These are phyloP conservation scores for Apostichopus californicus DNA, from an alignment of 35 echinoderm and acorn worm species.

Conservation along the genomic window DNA sequence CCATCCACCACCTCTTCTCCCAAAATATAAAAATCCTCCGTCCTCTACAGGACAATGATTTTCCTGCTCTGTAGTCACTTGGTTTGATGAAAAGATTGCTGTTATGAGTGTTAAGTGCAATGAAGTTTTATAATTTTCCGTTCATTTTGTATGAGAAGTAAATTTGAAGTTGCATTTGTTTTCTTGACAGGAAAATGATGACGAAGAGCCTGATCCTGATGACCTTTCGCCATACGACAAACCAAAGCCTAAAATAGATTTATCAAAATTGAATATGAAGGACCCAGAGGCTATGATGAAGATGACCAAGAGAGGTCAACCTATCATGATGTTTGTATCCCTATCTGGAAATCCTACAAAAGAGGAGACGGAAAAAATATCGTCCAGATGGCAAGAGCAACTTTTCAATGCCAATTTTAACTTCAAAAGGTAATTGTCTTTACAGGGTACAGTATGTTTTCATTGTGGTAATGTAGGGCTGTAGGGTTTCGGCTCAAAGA, in stretches of 20 bases:
- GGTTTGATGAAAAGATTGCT: too few relatives aligned
- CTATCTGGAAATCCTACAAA: conserved; percentile 80
- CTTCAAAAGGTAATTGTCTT: conserved; percentile 75
- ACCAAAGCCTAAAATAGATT: conserved; percentile 74
- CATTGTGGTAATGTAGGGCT: too few relatives aligned
- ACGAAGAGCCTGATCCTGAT: conserved; percentile 90
- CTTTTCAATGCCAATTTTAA: conserved; percentile 90
- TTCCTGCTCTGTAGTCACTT: too few relatives aligned
- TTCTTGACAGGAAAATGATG: conserved; percentile 70
- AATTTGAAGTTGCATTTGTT: neutral
- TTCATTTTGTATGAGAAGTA: too few relatives aligned
- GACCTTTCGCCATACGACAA: conserved; percentile 77
- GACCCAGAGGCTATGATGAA: conserved; percentile 81
- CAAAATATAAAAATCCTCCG: too few relatives aligned
- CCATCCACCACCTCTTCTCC: too few relatives aligned
- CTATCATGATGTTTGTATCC: conserved; percentile 91
- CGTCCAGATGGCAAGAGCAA: conserved; percentile 77
- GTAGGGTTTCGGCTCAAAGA: too few relatives aligned
- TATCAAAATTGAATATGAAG: conserved; percentile 71
- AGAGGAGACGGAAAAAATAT: conserved; percentile 85
- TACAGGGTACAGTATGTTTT: neutral
- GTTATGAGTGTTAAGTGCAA: too few relatives aligned
- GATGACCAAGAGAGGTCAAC: conserved; percentile 90
- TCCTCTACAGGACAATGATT: too few relatives aligned
- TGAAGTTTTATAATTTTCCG: too few relatives aligned